Base-by-base conservation (phyloP, 2,888 invertebrate genomes). In the Brachyopa scutellaris region DNA sequence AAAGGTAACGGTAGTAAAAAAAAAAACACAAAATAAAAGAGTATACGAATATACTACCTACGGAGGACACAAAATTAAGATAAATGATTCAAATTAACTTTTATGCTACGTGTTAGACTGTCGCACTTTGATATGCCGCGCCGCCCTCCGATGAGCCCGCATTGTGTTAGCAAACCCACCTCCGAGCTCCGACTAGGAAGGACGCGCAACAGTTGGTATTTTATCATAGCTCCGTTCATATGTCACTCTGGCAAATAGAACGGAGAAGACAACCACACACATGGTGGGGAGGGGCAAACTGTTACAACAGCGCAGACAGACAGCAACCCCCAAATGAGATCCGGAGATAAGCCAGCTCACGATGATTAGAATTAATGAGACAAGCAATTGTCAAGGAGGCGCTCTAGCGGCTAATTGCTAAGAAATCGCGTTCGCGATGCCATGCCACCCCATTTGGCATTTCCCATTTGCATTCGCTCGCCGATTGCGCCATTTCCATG, bases 301-400 rank as follows among this genome's bases (percentile, higher is more conserved):
- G 72, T 72, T 36, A 15, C 61, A 64, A 42, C 45, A 38, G 36
- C 59, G 45, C 15, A 45, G 72, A 53, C 72, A 66, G 64, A 36
- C 62, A 62, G 61, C 59, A 66, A 53, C 78, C 74, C 76, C 77
- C 59, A 59, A 77, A 72, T 77, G 77, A 72, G 77, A 66, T 82
- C 61, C 82, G 77, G 64, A 64, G 82, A 82, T 77, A 82, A 82
- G 77, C 77, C 77, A 77, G 61, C 82, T 82, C 82, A 66, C 82
- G 72, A 72, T 82, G 82, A 77, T 82, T 82, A 77, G 82, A 82
- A 82, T 82, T 82, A 82, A 82, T 82, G 82, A 82, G 82, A 82
- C 82, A 82, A 82, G 82, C 82, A 82, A 82, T 82, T 77, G 82
- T 82, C 82, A 82, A 72, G 77, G 77, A 82, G 77, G 82, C 82